Conservation (phyloP, 2,113 vertebrate genomes). For the Melanerpes formicivorus region DNA sequence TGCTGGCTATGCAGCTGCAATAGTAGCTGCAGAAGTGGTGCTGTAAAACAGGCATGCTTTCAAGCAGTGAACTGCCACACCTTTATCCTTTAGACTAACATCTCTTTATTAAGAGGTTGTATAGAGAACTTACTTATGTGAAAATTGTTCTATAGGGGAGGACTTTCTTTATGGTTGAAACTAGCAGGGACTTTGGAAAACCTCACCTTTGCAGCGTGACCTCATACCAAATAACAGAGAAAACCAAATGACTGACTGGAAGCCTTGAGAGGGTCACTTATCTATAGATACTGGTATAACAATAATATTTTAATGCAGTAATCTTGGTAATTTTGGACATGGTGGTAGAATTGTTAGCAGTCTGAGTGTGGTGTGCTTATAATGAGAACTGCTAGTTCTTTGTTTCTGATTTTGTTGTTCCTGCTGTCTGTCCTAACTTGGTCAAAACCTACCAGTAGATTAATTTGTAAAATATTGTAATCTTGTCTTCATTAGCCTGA, state of each 20-base stretch:
- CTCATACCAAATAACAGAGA: neutral
- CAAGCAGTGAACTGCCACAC: neutral
- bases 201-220: neutral
- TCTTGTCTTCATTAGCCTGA: neutral
- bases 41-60: neutral
- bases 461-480: neutral
- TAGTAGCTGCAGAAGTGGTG: neutral
- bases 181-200: neutral
- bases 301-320: neutral
- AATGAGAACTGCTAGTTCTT: neutral
- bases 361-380: neutral
- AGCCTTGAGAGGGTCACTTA: neutral
- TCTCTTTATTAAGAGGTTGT: neutral
- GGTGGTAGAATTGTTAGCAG: neutral
- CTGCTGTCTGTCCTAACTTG: neutral
- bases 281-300: neutral
- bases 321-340: neutral
- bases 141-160: neutral
- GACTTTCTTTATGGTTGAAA: neutral
- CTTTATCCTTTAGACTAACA: neutral
- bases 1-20: no score
- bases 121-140: neutral
- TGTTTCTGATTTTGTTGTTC: neutral
- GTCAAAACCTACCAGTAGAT: neutral
- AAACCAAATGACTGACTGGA: neutral